Evolutionary conservation across 2,113 vertebrate species (phyloP), one percentile per base, ranked within the genome.

Genomic region (Gallinago media): DNA sequence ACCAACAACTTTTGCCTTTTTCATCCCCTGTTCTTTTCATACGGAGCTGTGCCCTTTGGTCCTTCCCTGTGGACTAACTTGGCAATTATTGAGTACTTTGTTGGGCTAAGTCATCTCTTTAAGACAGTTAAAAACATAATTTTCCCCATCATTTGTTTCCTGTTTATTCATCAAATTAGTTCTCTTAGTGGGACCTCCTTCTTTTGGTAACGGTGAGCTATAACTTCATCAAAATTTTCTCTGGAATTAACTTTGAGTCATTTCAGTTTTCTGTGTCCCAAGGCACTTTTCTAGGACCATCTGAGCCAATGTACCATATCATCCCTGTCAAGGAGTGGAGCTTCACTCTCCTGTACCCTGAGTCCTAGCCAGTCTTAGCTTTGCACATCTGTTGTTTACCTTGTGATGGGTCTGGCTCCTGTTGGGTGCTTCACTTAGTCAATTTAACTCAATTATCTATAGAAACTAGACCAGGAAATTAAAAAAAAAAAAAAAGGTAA

Each of bases 31-130:
- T 76, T 79, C 27, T 82, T 85, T 81, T 50, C 62, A 23, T 36
- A 44, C 26, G 78, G 55, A 78, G 13, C 42, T 70, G 11, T 66
- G n/a, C 15, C 29, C 5, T 50, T 29, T 3, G 3, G 20, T 93
- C 38, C 38, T 88, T 4, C 90, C 58, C 50, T 3, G 3, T 36
- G 34, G 29, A 61, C n/a, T 40, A 73, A 15, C 19, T 54, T 75
- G 49, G 36, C 15, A 94, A 75, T 59, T 63, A 36, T 5, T 56
- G 40, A 59, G 5, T 61, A 50, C 10, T 87, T 89, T 81, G 6
- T 75, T 89, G 32, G 36, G n/a, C 23, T 50, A 72, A 76, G 20
- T 79, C 7, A 66, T 88, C 56, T 79, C 66, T 92, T 92, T 49
- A 68, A 72, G 32, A 9, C 22, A 32, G 12, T 27, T 68, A 65